Evolutionary conservation across 2,888 invertebrate species (phyloP).

Genomic region (Cryptocheilus praepositus): DNA sequence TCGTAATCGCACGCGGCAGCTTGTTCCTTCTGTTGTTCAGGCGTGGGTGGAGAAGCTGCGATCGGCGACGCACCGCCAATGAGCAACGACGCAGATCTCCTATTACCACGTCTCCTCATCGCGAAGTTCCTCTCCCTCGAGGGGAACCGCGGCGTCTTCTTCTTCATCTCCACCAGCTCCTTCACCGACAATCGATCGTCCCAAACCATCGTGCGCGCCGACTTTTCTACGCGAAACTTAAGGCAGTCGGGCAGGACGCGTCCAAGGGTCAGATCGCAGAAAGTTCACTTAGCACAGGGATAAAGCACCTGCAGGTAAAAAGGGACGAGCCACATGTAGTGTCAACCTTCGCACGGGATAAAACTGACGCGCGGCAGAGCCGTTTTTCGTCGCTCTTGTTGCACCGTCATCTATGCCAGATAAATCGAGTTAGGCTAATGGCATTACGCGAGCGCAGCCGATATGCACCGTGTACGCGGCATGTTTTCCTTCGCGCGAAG

Average conservation of each 20-base stretch:
- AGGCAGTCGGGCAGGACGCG: too few relatives aligned
- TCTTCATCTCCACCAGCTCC: conserved; percentile 72
- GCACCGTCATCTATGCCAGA: not conserved
- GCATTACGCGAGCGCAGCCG: conserved; percentile 44
- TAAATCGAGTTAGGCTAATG: conserved; percentile 61
- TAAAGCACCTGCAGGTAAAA: too few relatives aligned
- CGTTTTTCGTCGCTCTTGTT: not conserved
- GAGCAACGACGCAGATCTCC: conserved; percentile 49
- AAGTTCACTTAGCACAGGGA: not conserved
- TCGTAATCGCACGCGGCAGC: conserved; percentile 32
- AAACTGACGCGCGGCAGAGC: conserved; percentile 30
- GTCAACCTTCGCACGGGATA: conserved; percentile 30
- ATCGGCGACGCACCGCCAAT: conserved; percentile 49
- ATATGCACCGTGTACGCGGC: conserved; percentile 9
- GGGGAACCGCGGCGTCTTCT: conserved; percentile 81
- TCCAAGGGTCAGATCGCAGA: not conserved
- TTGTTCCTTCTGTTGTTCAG: conserved; percentile 42
- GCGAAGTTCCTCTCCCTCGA: conserved; percentile 83
- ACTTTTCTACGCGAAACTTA: not conserved
- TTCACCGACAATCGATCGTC: conserved; percentile 68
- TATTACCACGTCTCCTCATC: conserved; percentile 77
- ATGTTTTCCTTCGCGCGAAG: conserved; percentile 14
- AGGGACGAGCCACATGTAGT: conserved; percentile 6
- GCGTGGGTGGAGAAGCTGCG: conserved; percentile 22
- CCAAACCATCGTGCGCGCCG: conserved; percentile 62